Evolutionary conservation across 2,797 vertebrate genomes (phyloP).

Genomic region (Onychomys torridus): DNA sequence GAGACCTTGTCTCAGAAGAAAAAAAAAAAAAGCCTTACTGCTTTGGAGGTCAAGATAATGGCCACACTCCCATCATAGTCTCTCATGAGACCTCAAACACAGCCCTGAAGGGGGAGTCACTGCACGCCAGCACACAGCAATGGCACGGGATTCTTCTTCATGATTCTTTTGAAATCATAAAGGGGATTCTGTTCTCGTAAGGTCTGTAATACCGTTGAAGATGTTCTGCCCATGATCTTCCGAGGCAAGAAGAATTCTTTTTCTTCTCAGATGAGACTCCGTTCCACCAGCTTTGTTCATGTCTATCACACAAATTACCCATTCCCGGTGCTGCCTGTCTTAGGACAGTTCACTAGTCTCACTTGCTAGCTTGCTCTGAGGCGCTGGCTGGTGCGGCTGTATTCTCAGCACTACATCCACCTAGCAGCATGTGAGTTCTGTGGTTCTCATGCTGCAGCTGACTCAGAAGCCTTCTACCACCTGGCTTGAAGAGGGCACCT

Average conservation of each 20-base stretch:
- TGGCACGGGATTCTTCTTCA: conserved; percentile 94
- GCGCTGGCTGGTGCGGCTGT: not conserved
- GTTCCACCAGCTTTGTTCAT: conserved; percentile 86
- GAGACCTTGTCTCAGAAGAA: not conserved
- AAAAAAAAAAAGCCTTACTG: not conserved
- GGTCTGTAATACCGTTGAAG: conserved; percentile 90
- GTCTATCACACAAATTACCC: conserved; percentile 86
- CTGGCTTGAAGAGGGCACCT: not conserved
- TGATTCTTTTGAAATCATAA: conserved; percentile 95
- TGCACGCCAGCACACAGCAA: conserved; percentile 96
- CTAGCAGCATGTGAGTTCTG: not conserved
- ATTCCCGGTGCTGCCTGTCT: conserved; percentile 83
- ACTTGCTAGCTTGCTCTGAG: not conserved
- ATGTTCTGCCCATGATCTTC: conserved; percentile 95
- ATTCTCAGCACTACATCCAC: not conserved
- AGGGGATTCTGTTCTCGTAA: conserved; percentile 93
- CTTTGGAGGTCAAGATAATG: not conserved
- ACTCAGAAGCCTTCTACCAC: too few species aligned
- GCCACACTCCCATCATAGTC: not conserved
- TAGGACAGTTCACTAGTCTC: conserved; percentile 10
- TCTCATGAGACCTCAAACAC: not conserved
- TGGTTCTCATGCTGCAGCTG: too few species aligned
- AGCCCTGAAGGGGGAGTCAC: conserved; percentile 94
- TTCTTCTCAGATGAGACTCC: conserved; percentile 89
- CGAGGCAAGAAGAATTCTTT: conserved; percentile 89